These are phyloP conservation scores for Callorhinus ursinus DNA, from an alignment of 2,113 vertebrate species.

Conservation along the genomic window DNA sequence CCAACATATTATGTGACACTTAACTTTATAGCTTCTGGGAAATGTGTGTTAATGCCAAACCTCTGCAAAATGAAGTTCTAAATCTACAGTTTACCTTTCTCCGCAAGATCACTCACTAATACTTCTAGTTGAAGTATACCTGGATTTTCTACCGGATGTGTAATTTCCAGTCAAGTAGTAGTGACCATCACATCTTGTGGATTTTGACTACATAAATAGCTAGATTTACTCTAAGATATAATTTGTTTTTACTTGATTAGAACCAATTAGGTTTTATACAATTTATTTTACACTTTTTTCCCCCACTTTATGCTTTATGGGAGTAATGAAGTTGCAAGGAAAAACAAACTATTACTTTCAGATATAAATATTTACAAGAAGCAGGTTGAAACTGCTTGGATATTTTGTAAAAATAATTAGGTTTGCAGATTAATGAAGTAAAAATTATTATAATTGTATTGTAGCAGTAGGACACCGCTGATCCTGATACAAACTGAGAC, in stretches of 20 bases:
- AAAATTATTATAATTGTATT: constrained; percentile 64
- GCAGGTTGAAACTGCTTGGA: constrained; percentile 47
- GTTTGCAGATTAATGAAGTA: constrained; percentile 67
- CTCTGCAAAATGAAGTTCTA: neutral
- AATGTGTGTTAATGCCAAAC: neutral
- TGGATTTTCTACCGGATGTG: neutral
- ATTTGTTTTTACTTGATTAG: constrained; percentile 58
- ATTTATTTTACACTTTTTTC: constrained; percentile 46
- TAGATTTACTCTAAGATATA: constrained; percentile 22
- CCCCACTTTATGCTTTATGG: constrained; percentile 29
- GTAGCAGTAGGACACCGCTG: constrained; percentile 8
- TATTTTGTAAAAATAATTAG: constrained; percentile 70
- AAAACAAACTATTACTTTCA: constrained; percentile 33
- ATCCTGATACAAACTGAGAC: neutral
- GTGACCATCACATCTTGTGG: neutral
- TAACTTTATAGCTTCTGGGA: neutral
- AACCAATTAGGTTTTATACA: constrained; percentile 52
- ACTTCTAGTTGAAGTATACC: neutral
- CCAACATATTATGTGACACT: neutral
- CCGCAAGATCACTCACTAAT: neutral
- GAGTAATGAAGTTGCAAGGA: constrained; percentile 48
- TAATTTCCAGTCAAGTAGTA: neutral
- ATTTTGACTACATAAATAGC: neutral
- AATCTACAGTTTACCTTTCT: neutral
- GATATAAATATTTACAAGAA: constrained; percentile 61